Conservation (phyloP, 2,888 invertebrate genomes). For the Lycia hirtaria region DNA sequence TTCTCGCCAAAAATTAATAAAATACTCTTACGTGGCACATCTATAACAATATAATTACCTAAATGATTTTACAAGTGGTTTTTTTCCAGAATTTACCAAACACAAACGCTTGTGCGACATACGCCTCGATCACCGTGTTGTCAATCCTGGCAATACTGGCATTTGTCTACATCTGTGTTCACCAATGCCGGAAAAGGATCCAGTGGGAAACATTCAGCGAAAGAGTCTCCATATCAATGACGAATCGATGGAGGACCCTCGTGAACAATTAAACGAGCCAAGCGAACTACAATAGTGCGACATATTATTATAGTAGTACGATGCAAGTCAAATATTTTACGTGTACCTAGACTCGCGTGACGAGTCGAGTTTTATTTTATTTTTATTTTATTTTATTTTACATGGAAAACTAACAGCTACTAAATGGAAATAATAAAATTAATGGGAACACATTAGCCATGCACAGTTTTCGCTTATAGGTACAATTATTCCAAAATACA, state of each 20-base stretch:
- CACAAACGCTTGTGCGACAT: background rate
- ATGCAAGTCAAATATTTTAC: background rate
- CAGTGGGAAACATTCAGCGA: background rate
- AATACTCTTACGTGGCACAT: too few relatives aligned
- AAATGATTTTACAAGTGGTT: too few relatives aligned
- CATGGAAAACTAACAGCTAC: too few relatives aligned
- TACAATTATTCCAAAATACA: too few relatives aligned
- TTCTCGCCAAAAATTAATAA: too few relatives aligned
- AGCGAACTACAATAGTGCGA: background rate
- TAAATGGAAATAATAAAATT: too few relatives aligned
- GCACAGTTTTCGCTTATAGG: too few relatives aligned
- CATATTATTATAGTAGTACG: background rate
- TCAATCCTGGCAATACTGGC: background rate
- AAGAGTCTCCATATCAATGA: background rate
- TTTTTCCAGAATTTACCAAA: background rate
- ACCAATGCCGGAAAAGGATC: background rate
- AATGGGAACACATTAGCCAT: too few relatives aligned
- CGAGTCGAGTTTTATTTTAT: too few relatives aligned
- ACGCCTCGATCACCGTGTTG: constrained; percentile 1
- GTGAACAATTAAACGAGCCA: background rate
- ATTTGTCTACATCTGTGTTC: background rate
- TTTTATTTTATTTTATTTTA: too few relatives aligned
- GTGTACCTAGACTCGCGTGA: too few relatives aligned
- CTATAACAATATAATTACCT: too few relatives aligned
- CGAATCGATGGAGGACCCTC: background rate